Conservation (phyloP, 2,888 invertebrate genomes). For the Orthosia incerta region DNA sequence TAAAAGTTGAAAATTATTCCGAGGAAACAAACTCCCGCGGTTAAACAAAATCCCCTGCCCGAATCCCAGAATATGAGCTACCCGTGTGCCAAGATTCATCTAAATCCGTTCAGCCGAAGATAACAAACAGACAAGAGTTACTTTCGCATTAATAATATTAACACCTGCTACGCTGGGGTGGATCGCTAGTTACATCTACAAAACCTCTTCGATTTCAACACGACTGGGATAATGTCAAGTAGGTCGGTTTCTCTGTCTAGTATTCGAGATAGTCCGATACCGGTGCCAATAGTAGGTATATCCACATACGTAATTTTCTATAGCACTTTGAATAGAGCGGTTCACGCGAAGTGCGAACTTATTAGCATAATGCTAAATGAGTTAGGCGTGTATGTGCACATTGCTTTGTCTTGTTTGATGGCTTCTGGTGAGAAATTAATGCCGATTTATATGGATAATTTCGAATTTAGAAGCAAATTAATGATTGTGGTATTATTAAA, state of each 20-base stretch:
- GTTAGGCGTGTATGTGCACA: constrained; percentile 26
- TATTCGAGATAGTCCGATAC: neutral
- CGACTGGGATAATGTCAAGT: neutral
- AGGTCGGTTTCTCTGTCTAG: neutral
- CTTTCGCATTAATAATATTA: no score
- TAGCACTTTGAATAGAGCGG: constrained; percentile 37
- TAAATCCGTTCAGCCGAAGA: no score
- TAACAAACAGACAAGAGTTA: no score
- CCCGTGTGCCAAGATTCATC: no score
- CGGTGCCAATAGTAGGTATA: neutral
- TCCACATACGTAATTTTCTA: constrained; percentile 18
- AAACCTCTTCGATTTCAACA: neutral
- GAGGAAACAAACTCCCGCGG: no score
- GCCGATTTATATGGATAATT: neutral
- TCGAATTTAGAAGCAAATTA: neutral
- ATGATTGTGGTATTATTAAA: no score
- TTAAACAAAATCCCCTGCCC: no score
- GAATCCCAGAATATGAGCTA: no score
- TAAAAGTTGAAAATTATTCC: no score
- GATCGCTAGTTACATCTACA: neutral
- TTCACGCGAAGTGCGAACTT: constrained; percentile 31
- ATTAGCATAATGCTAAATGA: constrained; percentile 59
- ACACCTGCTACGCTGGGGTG: neutral
- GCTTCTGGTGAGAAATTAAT: constrained; percentile 1
- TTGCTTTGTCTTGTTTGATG: constrained; percentile 24